Conservation (phyloP, 2,888 invertebrate species). For the Heliconius hortense region DNA sequence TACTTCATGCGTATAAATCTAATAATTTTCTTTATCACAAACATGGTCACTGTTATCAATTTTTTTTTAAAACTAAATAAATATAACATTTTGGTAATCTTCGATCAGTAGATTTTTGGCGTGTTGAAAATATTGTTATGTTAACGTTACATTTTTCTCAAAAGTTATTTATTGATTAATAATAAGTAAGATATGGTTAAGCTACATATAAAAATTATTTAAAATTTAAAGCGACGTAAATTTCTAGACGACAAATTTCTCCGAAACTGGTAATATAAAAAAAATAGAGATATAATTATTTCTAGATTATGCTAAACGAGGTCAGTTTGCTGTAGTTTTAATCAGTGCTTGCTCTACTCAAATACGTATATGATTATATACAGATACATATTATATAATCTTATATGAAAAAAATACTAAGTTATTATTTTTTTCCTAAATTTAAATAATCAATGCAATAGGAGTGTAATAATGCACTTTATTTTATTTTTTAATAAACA, state of each 20-base stretch:
- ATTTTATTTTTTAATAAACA: neutral
- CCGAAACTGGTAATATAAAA: neutral
- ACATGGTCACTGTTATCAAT: too few relatives aligned
- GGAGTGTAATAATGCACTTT: neutral
- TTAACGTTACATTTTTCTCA: neutral
- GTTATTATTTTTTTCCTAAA: neutral
- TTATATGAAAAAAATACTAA: neutral
- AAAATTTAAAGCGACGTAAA: neutral
- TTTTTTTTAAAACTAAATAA: neutral
- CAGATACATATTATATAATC: too few relatives aligned
- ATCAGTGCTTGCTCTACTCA: neutral
- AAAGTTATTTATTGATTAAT: neutral
- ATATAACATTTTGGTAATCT: neutral
- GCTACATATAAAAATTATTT: neutral
- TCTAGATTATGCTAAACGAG: conserved; percentile 3
- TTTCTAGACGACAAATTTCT: conserved; percentile 5
- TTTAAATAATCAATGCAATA: neutral
- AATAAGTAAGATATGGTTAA: neutral
- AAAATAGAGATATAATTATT: neutral
- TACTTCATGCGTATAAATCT: too few relatives aligned
- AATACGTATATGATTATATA: neutral
- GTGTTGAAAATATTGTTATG: neutral
- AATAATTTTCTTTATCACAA: neutral
- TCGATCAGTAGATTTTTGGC: neutral
- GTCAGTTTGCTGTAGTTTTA: conserved; percentile 13